Conservation (phyloP, 1,140 invertebrate species). For the Mactra quadrangularis region DNA sequence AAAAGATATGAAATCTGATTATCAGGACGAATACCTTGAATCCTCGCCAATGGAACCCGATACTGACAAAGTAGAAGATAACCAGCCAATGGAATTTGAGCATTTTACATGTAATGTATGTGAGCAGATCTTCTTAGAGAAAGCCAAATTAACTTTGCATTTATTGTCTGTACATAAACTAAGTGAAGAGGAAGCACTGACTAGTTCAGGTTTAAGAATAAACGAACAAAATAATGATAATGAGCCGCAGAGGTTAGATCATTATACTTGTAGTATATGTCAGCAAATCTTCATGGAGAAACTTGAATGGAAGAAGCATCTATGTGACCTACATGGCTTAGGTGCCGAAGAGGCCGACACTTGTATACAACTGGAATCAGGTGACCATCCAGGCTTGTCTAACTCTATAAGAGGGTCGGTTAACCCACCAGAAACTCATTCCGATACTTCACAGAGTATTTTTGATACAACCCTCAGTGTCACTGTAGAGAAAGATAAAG, state of each 20-base stretch:
- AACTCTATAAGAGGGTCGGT: background rate
- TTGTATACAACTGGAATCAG: slow-evolving; percentile 20
- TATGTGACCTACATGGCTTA: slow-evolving; percentile 31
- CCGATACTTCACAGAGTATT: slow-evolving; percentile 1
- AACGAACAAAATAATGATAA: background rate
- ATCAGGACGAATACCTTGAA: background rate
- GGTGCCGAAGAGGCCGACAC: slow-evolving; percentile 17
- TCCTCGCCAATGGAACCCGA: background rate
- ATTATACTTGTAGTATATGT: slow-evolving; percentile 37
- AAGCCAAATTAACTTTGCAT: slow-evolving; percentile 12
- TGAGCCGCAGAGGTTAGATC: background rate
- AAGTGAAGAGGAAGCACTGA: slow-evolving; percentile 27
- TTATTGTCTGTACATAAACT: slow-evolving; percentile 24
- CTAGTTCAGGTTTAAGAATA: slow-evolving; percentile 26
- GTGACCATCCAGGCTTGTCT: background rate
- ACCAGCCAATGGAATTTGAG: slow-evolving; percentile 7
- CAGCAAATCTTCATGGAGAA: slow-evolving; percentile 39
- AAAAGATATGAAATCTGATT: background rate
- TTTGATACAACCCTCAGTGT: slow-evolving; percentile 55
- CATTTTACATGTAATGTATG: slow-evolving; percentile 53
- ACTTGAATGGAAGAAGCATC: slow-evolving; percentile 23
- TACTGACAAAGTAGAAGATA: slow-evolving; percentile 1
- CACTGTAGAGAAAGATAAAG: slow-evolving; percentile 49
- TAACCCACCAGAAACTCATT: background rate
- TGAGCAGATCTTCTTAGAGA: slow-evolving; percentile 44